A percentile compares a stretch with the other conserved stretches of the same genome.
phyloP scores from a whole-genome alignment of 2,797 vertebrate species.

The Chrosomus eos region DNA sequence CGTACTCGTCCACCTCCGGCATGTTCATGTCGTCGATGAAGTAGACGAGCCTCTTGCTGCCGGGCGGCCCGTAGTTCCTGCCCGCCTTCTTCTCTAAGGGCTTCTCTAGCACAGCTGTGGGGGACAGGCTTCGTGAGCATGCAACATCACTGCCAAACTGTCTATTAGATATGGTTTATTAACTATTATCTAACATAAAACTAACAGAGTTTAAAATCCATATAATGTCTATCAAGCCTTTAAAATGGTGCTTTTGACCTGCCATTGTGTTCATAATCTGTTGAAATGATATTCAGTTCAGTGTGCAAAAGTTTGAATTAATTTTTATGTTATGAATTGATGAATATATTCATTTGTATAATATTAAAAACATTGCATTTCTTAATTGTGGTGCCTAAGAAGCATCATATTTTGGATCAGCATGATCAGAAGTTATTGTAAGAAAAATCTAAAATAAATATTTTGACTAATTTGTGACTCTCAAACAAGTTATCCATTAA shows the following conservation, averaged over 20 bases:
- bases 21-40: constrained; percentile 97
- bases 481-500: background rate
- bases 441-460: background rate
- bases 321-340: too few relatives aligned
- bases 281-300: background rate
- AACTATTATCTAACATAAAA: background rate
- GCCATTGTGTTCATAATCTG: background rate
- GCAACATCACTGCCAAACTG: background rate
- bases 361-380: background rate
- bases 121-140: background rate
- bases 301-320: background rate
- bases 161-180: background rate
- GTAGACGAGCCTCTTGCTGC: constrained; percentile 88
- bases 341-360: background rate
- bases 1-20: constrained; percentile 91
- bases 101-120: constrained; percentile 83
- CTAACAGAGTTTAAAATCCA: too few relatives aligned
- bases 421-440: background rate
- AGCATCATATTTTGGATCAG: background rate
- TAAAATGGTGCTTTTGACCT: background rate
- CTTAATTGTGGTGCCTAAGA: background rate
- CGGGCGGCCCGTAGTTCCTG: constrained; percentile 87
- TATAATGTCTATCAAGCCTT: background rate
- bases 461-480: background rate
- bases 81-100: constrained; percentile 94